phyloP scores from a whole-genome alignment of 2,888 invertebrate species.

The Nemurella pictetii region DNA sequence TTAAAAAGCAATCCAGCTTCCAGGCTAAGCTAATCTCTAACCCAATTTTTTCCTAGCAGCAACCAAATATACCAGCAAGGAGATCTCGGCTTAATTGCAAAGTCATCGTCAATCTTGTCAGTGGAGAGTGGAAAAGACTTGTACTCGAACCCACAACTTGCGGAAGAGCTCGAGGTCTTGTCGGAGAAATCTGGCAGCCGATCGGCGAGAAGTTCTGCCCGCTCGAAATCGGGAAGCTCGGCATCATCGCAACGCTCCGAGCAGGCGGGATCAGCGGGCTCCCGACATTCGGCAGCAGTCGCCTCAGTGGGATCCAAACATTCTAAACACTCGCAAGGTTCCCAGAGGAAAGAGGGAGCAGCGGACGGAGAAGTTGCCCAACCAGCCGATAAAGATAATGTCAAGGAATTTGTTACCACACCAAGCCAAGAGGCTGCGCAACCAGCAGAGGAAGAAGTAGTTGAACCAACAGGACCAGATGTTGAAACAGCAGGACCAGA shows the following conservation, averaged over 20 bases:
- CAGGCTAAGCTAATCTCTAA: neutral
- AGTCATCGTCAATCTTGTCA: neutral
- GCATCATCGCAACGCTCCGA: neutral
- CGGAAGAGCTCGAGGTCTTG: neutral
- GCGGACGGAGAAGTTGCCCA: too few relatives aligned
- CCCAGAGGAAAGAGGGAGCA: too few relatives aligned
- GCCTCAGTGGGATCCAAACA: neutral
- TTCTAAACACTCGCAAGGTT: neutral
- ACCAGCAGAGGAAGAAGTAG: too few relatives aligned
- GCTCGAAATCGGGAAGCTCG: neutral
- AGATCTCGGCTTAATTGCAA: slow-evolving; percentile 34
- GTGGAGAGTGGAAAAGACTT: slow-evolving; percentile 17
- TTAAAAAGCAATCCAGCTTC: too few relatives aligned
- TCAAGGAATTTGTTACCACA: too few relatives aligned
- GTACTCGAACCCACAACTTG: neutral
- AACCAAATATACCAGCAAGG: slow-evolving; percentile 47
- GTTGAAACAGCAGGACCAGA: too few relatives aligned
- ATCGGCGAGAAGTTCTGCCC: neutral
- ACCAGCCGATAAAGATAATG: too few relatives aligned
- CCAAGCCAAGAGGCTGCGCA: too few relatives aligned
- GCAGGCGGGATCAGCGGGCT: neutral
- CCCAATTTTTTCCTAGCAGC: slow-evolving; percentile 45
- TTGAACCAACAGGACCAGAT: too few relatives aligned
- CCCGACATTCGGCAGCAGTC: neutral
- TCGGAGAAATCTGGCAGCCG: neutral